These are phyloP conservation scores for Lonchura striata DNA, from an alignment of 2,113 vertebrate genomes.

Conservation along the genomic window DNA sequence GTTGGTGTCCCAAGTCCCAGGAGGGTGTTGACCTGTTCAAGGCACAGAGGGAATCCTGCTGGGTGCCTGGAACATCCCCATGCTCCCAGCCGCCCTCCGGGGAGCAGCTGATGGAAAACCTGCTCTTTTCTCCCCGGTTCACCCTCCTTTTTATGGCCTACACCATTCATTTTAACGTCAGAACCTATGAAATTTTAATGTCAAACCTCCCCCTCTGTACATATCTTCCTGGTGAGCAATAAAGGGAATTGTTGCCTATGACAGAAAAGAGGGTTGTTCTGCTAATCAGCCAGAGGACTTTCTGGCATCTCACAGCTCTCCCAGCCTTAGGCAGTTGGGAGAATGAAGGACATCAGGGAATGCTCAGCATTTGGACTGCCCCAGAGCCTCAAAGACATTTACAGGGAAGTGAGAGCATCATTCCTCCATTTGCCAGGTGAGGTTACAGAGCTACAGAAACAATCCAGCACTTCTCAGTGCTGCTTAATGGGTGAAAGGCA, in stretches of 20 bases:
- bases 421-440: not conserved
- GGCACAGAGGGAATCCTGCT: not conserved
- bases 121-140: not conserved
- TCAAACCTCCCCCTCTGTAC: not conserved
- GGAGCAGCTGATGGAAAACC: not conserved
- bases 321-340: not conserved
- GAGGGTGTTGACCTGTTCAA: not conserved
- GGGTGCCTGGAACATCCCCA: not conserved
- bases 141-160: not conserved
- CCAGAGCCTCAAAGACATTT: accelerated
- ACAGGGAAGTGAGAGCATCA: not conserved
- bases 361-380: not conserved
- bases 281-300: not conserved
- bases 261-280: not conserved
- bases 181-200: not conserved
- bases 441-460: not conserved
- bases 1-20: not conserved
- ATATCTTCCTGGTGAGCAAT: constrained; percentile 21
- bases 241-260: constrained; percentile 32
- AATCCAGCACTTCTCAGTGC: not conserved
- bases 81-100: not conserved
- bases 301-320: not conserved
- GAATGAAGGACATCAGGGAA: not conserved
- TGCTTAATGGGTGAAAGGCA: not conserved
- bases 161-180: not conserved